Evolutionary conservation across 2,888 invertebrate species (phyloP).

Genomic region (Thereva unica): DNA sequence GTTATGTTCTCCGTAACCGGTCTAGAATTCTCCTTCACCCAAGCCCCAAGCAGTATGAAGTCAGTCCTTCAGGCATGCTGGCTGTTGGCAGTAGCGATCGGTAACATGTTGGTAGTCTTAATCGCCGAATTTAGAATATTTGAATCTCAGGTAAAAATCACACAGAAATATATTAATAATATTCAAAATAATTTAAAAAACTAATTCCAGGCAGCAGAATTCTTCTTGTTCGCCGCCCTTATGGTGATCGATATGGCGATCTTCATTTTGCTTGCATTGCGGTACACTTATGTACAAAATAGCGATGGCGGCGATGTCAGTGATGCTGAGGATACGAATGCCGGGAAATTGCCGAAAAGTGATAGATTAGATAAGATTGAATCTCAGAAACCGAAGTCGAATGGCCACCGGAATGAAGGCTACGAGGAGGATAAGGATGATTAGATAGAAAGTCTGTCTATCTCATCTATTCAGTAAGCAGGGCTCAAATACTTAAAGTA

Average conservation of each 20-base stretch:
- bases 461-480: too few relatives aligned
- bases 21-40: slow-evolving; percentile 92
- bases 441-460: too few relatives aligned
- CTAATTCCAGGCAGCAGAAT: slow-evolving; percentile 75
- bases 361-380: too few relatives aligned
- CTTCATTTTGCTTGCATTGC: slow-evolving; percentile 78
- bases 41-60: slow-evolving; percentile 92
- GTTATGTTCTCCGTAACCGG: slow-evolving; percentile 97
- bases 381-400: too few relatives aligned
- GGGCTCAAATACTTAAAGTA: too few relatives aligned
- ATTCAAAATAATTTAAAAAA: background rate
- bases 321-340: too few relatives aligned
- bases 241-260: slow-evolving; percentile 84
- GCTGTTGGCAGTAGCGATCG: slow-evolving; percentile 90
- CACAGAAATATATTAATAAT: background rate
- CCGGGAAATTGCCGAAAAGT: too few relatives aligned
- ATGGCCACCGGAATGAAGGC: too few relatives aligned
- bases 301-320: slow-evolving; percentile 45
- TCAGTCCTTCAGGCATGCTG: slow-evolving; percentile 90
- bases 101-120: slow-evolving; percentile 89
- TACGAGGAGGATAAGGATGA: too few relatives aligned
- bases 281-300: slow-evolving; percentile 72
- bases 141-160: slow-evolving; percentile 48
- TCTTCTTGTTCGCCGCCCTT: slow-evolving; percentile 82
- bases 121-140: slow-evolving; percentile 53